These are phyloP conservation scores for Indri indri DNA, from an alignment of 2,113 vertebrate genomes.

Conservation along the genomic window DNA sequence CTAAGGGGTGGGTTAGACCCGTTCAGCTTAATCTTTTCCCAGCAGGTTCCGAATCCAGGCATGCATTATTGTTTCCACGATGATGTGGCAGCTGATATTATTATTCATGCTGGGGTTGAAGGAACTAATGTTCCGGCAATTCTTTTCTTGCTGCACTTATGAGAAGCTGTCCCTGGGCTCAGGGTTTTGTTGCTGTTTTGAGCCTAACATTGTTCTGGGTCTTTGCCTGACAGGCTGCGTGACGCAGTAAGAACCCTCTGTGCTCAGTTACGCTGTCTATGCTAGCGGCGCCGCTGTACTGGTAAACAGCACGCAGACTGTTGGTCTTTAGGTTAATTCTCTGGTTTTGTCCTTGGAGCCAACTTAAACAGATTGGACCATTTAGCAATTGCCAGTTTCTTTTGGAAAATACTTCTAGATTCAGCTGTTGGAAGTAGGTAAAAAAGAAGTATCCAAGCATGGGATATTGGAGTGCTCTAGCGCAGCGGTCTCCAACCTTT, in stretches of 20 bases:
- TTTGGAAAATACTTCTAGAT: neutral
- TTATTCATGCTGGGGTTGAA: neutral
- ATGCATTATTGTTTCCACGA: neutral
- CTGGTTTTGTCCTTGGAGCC: neutral
- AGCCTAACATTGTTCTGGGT: neutral
- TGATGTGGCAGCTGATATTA: neutral
- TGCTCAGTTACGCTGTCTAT: fast-evolving
- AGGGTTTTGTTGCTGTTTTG: constrained; percentile 6
- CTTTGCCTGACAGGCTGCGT: neutral
- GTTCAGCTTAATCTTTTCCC: neutral
- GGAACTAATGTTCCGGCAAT: neutral
- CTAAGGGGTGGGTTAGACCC: neutral
- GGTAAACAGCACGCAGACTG: neutral
- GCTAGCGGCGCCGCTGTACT: fast-evolving
- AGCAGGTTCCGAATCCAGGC: neutral
- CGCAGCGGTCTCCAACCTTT: too few species aligned
- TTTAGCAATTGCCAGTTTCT: neutral
- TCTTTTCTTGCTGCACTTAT: neutral
- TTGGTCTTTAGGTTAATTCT: neutral
- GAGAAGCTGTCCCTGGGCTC: neutral
- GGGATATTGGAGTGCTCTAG: neutral
- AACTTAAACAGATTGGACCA: neutral
- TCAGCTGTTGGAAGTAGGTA: neutral
- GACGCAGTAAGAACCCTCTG: fast-evolving
- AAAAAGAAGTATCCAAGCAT: neutral